Evolutionary conservation across 2,113 vertebrate species (phyloP).

Genomic region (Ariopsis seemanni): DNA sequence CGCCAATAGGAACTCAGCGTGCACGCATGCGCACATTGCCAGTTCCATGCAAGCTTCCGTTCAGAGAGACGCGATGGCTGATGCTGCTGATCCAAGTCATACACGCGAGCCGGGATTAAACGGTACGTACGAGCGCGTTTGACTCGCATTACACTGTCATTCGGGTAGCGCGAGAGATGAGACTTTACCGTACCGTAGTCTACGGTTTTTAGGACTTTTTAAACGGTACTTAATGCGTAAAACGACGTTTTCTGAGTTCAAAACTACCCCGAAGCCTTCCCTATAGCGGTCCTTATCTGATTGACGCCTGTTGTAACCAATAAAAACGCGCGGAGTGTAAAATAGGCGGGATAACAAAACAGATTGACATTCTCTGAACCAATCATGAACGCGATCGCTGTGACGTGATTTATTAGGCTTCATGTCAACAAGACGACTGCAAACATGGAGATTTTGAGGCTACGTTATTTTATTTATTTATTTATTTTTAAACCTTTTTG

Average conservation of each 20-base stretch:
- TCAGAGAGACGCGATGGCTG: constrained; percentile 69
- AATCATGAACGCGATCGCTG: constrained; percentile 48
- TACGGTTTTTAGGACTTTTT: constrained; percentile 14
- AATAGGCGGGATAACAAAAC: neutral
- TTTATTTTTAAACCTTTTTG: neutral
- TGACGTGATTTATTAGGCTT: constrained; percentile 9
- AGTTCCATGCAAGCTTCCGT: constrained; percentile 60
- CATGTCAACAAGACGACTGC: constrained; percentile 67
- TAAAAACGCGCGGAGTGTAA: constrained; percentile 21
- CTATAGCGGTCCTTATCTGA: constrained; percentile 21
- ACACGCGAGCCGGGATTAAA: constrained; percentile 73
- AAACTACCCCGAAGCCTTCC: neutral
- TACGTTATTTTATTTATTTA: neutral
- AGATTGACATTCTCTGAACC: constrained; percentile 49
- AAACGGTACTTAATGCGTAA: neutral
- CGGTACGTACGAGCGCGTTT: constrained; percentile 56
- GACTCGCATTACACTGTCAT: neutral
- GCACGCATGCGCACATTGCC: constrained; percentile 11
- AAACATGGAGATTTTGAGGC: neutral
- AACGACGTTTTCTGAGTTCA: constrained; percentile 29
- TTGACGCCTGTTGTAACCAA: constrained; percentile 63
- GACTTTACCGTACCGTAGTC: rapidly evolving
- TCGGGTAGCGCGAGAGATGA: neutral
- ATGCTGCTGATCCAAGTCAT: constrained; percentile 65
- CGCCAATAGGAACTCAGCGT: neutral